Conservation (phyloP, 2,113 vertebrate genomes). For the Symphodus melops region DNA sequence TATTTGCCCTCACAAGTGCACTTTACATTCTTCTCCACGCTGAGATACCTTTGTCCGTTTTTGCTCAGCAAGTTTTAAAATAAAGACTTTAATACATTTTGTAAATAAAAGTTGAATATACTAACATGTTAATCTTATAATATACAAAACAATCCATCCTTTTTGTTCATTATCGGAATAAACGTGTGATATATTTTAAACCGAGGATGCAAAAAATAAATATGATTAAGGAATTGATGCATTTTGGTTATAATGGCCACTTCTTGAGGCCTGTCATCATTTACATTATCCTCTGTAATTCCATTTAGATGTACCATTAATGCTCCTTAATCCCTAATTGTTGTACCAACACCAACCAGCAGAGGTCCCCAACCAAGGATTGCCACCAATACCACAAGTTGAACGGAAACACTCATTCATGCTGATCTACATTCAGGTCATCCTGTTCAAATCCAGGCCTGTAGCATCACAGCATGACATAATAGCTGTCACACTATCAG, state of each 20-base stretch:
- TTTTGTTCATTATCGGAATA: too few species aligned
- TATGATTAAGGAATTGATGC: neutral
- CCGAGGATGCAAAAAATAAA: too few species aligned
- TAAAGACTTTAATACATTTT: too few species aligned
- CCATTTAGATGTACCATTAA: neutral
- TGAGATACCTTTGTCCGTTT: too few species aligned
- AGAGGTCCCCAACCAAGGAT: conserved; percentile 43
- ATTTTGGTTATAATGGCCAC: neutral
- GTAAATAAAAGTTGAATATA: too few species aligned
- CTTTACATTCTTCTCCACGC: too few species aligned
- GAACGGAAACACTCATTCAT: neutral
- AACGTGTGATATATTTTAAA: too few species aligned
- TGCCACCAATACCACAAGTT: neutral
- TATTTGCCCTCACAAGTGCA: neutral
- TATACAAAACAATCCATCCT: too few species aligned
- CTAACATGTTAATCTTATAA: too few species aligned
- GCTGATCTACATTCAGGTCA: conserved; percentile 45
- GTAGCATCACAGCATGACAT: conserved; percentile 41
- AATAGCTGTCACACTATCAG: conserved; percentile 33
- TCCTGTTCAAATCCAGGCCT: conserved; percentile 25
- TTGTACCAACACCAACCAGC: conserved; percentile 43
- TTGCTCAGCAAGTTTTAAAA: too few species aligned
- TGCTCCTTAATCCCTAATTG: neutral
- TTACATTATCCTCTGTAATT: neutral
- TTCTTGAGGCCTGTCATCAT: neutral